phyloP scores from a whole-genome alignment of 2,113 vertebrate species.

The Chaetops frenatus region DNA sequence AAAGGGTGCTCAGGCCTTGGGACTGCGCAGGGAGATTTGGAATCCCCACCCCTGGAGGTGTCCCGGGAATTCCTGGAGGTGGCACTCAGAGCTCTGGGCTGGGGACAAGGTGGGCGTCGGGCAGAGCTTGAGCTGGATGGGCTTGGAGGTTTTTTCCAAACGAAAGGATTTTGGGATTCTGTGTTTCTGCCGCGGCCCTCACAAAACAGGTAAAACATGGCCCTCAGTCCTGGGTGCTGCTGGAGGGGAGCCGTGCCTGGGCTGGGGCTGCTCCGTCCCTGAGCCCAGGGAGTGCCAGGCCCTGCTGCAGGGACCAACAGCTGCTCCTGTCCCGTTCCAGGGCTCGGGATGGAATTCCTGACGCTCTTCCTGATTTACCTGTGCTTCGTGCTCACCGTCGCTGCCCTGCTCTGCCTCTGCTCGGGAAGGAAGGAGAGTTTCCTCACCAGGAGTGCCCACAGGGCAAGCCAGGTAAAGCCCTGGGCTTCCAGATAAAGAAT shows the following conservation, averaged over 20 bases:
- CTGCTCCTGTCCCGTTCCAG: neutral
- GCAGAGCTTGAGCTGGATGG: neutral
- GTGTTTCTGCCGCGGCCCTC: neutral
- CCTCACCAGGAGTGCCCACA: fast-evolving
- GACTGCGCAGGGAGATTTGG: neutral
- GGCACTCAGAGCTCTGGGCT: neutral
- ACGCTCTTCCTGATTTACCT: constrained; percentile 81
- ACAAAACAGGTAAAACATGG: fast-evolving
- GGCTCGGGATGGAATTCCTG: constrained; percentile 85
- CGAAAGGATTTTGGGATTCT: neutral
- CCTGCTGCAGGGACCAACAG: neutral
- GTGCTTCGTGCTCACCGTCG: constrained; percentile 60
- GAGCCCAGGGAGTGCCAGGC: neutral
- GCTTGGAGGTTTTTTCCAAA: neutral
- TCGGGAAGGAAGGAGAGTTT: constrained; percentile 52
- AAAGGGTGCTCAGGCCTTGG: fast-evolving
- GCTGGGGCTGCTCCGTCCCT: neutral
- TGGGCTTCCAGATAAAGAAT: neutral
- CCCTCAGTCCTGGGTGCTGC: neutral
- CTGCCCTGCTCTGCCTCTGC: constrained; percentile 72
- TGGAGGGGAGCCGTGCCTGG: neutral
- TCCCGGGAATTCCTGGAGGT: fast-evolving
- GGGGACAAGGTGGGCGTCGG: neutral
- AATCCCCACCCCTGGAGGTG: neutral
- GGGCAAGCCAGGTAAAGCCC: neutral